Evolutionary conservation across 30 jellyfish, hydroid and myxozoan genomes (phyloP).

Genomic region (Sanderia malayensis): DNA sequence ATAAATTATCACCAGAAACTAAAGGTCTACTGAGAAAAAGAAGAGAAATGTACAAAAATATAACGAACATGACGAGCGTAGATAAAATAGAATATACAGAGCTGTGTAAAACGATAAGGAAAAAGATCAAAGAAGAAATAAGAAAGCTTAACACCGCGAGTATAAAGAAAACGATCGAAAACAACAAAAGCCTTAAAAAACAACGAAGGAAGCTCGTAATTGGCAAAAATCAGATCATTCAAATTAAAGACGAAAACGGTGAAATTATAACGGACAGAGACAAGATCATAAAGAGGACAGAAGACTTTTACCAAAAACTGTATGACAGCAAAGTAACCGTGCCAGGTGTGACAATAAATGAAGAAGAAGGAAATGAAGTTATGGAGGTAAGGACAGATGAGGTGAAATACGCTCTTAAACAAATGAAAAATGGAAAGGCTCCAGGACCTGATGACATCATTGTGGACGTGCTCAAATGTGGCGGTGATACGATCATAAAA

Average conservation of each 20-base stretch:
- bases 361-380: neutral
- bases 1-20: too few relatives aligned
- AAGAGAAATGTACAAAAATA: too few relatives aligned
- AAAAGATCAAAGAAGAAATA: neutral
- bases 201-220: slow-evolving; percentile 4
- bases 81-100: neutral
- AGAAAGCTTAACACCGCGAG: neutral
- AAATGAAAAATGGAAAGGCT: slow-evolving; percentile 1
- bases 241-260: slow-evolving; percentile 1
- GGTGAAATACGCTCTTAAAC: slow-evolving; percentile 1
- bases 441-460: slow-evolving; percentile 5
- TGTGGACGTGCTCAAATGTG: slow-evolving; percentile 5
- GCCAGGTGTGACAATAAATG: slow-evolving; percentile 3
- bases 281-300: slow-evolving; percentile 1
- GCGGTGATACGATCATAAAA: slow-evolving; percentile 1
- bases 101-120: neutral
- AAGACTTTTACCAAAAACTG: slow-evolving; percentile 1
- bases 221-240: neutral
- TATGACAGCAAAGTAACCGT: slow-evolving; percentile 2
- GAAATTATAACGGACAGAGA: slow-evolving; percentile 2
- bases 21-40: too few relatives aligned
- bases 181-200: slow-evolving; percentile 1
- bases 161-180: slow-evolving; percentile 1
- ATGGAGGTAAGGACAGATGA: slow-evolving; percentile 4
- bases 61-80: slow-evolving; percentile 4